Percentiles rank a stretch among this genome's conserved stretches.
These are phyloP conservation scores for Hyles lineata DNA, from an alignment of 2,888 invertebrate species.

Conservation along the genomic window DNA sequence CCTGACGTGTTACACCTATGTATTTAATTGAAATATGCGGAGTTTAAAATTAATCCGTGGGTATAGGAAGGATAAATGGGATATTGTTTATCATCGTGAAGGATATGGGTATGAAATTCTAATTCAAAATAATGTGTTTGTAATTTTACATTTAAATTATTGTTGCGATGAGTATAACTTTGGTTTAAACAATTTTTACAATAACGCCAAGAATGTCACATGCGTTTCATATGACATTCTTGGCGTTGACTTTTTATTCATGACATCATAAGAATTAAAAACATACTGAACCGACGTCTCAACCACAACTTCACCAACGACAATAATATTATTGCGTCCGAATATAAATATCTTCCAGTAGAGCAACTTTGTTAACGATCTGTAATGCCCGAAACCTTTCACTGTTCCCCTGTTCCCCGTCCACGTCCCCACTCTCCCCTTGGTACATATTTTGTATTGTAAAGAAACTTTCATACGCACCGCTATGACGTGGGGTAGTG, in stretches of 20 bases:
- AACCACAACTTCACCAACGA: background rate
- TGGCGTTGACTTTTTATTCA: background rate
- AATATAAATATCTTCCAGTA: slow-evolving; percentile 48
- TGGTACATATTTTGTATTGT: slow-evolving; percentile 37
- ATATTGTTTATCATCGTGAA: background rate
- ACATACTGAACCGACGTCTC: background rate
- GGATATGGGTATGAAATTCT: background rate
- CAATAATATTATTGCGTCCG: slow-evolving; percentile 25
- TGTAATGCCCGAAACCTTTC: slow-evolving; percentile 42
- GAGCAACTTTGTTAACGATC: slow-evolving; percentile 43
- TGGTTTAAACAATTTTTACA: too few relatives aligned
- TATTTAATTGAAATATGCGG: slow-evolving; percentile 33
- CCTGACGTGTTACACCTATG: slow-evolving; percentile 42
- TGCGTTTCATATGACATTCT: too few relatives aligned
- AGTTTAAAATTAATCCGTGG: slow-evolving; percentile 2
- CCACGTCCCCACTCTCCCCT: background rate
- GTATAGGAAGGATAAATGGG: too few relatives aligned
- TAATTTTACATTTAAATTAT: too few relatives aligned
- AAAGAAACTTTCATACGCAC: slow-evolving; percentile 50
- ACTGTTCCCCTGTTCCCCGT: background rate
- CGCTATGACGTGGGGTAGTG: slow-evolving; percentile 52
- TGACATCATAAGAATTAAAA: background rate
- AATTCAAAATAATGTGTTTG: background rate
- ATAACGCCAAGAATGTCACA: too few relatives aligned
- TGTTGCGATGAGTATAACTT: too few relatives aligned